These are phyloP conservation scores for Teleopsis dalmanni DNA, from an alignment of 1,140 invertebrate genomes.

Conservation along the genomic window DNA sequence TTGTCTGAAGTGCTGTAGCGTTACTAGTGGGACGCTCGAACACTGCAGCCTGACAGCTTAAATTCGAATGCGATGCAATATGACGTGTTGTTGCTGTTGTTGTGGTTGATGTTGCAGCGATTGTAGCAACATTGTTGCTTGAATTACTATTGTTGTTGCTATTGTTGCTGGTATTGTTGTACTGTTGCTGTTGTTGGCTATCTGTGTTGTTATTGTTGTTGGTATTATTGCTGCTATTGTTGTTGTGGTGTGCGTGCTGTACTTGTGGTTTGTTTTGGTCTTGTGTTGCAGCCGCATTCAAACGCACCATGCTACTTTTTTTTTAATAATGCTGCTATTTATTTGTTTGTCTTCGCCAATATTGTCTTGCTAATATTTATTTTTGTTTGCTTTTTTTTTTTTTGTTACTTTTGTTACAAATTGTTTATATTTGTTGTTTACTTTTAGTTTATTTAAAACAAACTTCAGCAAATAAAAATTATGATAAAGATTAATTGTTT, in stretches of 20 bases:
- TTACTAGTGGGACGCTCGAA: no score
- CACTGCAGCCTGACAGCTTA: not conserved
- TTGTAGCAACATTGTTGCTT: slow-evolving; percentile 26
- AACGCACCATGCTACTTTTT: slow-evolving; percentile 31
- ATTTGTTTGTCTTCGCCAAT: not conserved
- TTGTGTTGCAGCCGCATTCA: slow-evolving; percentile 25
- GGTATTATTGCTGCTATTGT: slow-evolving; percentile 12
- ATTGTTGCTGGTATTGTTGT: slow-evolving; percentile 5
- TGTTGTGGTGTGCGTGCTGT: slow-evolving; percentile 20
- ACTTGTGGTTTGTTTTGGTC: slow-evolving; percentile 4
- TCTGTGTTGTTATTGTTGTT: slow-evolving; percentile 16
- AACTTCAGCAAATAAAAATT: no score
- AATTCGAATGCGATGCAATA: not conserved
- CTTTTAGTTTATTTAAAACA: no score
- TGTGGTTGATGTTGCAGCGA: slow-evolving; percentile 3
- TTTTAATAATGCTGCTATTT: not conserved
- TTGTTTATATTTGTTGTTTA: no score
- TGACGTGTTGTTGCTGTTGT: not conserved
- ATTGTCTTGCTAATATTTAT: not conserved
- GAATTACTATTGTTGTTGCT: slow-evolving; percentile 24
- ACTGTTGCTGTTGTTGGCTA: slow-evolving; percentile 11
- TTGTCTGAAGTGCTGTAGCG: not conserved
- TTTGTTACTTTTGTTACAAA: no score
- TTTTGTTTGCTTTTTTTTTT: no score
- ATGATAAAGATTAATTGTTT: no score